These are phyloP conservation scores for Philereme transversata DNA, from an alignment of 2,888 invertebrate species.

Conservation along the genomic window DNA sequence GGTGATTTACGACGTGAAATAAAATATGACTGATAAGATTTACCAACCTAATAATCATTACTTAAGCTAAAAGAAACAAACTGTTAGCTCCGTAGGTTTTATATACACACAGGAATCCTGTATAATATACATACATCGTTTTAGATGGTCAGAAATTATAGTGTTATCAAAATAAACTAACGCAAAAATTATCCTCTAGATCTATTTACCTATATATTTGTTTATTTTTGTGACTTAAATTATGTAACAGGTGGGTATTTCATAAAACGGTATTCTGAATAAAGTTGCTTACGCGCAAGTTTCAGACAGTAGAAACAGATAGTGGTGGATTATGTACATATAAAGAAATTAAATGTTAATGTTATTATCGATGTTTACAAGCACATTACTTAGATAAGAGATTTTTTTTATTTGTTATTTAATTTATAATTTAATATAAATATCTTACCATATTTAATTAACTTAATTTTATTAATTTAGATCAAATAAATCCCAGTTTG, in stretches of 20 bases:
- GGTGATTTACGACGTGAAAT: conserved; percentile 38
- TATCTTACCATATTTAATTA: background rate
- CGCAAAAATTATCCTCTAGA: too few species aligned
- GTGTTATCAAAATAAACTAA: too few species aligned
- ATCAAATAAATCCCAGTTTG: background rate
- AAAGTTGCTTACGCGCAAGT: background rate
- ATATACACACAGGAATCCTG: too few species aligned
- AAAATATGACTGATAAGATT: conserved; percentile 36
- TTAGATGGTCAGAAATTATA: too few species aligned
- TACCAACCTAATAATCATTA: conserved; percentile 4
- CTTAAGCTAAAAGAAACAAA: conserved; percentile 10
- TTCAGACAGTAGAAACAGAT: conserved; percentile 1
- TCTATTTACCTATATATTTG: too few species aligned
- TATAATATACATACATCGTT: too few species aligned
- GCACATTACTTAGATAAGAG: conserved; percentile 31
- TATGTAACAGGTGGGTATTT: too few species aligned
- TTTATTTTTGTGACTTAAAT: too few species aligned
- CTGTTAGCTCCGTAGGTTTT: background rate
- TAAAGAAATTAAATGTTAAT: conserved; percentile 14
- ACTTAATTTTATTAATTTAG: background rate
- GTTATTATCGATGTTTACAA: too few species aligned
- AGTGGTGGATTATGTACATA: background rate
- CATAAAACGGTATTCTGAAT: too few species aligned
- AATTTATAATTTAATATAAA: background rate
- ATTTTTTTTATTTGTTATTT: background rate